These are phyloP conservation scores for Ectemnius cavifrons DNA, from an alignment of 2,888 invertebrate species.

Conservation along the genomic window DNA sequence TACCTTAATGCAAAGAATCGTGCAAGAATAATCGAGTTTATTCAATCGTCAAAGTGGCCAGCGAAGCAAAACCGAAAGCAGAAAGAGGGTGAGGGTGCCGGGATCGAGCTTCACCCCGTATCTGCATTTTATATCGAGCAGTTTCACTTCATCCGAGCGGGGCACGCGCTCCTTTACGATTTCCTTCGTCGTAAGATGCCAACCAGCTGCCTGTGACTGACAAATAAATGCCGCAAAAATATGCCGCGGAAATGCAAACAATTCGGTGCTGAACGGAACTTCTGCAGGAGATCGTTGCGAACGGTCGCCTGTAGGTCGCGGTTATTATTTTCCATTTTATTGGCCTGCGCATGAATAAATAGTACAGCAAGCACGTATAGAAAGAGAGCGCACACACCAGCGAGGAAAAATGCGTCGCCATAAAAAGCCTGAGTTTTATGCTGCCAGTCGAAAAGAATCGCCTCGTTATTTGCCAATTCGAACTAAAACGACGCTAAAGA, in stretches of 20 bases:
- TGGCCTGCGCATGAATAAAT: constrained; percentile 55
- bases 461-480: constrained; percentile 63
- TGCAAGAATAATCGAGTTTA: no score
- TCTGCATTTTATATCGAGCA: constrained; percentile 56
- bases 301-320: constrained; percentile 37
- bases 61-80: no score
- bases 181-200: constrained; percentile 33
- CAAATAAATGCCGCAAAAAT: constrained; percentile 75
- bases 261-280: constrained; percentile 55
- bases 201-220: constrained; percentile 67
- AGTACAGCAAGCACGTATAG: background rate
- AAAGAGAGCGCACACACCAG: no score
- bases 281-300: constrained; percentile 32
- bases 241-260: constrained; percentile 74
- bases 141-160: constrained; percentile 22
- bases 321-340: constrained; percentile 75
- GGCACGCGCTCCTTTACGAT: constrained; percentile 53
- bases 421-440: constrained; percentile 43
- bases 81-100: no score
- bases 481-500: constrained; percentile 32
- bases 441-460: constrained; percentile 24
- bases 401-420: constrained; percentile 43
- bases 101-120: constrained; percentile 17
- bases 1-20: no score
- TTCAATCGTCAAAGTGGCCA: no score